Evolutionary conservation across 2,888 invertebrate genomes (phyloP), one percentile per base, ranked within the genome.

Genomic region (Drosophila subquinaria): DNA sequence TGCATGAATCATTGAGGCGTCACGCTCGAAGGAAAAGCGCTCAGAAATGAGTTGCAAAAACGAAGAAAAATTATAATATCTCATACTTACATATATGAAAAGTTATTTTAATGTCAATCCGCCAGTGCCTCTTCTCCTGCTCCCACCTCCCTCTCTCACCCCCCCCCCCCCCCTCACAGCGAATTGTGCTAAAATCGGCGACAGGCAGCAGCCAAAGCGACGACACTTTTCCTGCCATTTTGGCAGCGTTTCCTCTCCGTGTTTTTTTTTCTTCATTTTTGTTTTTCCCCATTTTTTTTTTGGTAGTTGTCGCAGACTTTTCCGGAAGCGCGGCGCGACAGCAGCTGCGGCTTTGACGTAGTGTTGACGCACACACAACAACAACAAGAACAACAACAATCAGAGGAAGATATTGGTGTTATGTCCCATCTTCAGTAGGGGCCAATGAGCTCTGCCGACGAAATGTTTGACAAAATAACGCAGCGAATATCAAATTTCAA

Each of bases 1-100:
- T 90, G 88, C 88, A 90, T 89, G 90, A 89, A 88, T 90, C 89
- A 89, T 90, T 89, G 90, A 82, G 73, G 86, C 90, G 89, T 89
- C 89, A 90, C 89, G 84, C 89, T 85, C 79, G 85, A 76, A 74
- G 64, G 74, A 89, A 84, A 88, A 88, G 72, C 85, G 85, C 77
- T 70, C 69, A 71, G 40, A 78, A 76, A 74, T 72, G 61, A 78
- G 47, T 59, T 71, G 74, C 67, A 64, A 63, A 81, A 73, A 78
- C 51, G 57, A 59, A 60, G 53, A 69, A 76, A 76, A 50, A 59
- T 70, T 69, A 74, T 82, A 80, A 84, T 83, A 69, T 81, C 72
- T 80, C 72, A 76, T 72, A 74, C 43, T 51, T 45, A 30, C 30
- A 30, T 30, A 15, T 71, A 76, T 76, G 77, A 82, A 84, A 86